Base-by-base conservation (phyloP, 2,888 invertebrate genomes). In the Trichogramma evanescens region DNA sequence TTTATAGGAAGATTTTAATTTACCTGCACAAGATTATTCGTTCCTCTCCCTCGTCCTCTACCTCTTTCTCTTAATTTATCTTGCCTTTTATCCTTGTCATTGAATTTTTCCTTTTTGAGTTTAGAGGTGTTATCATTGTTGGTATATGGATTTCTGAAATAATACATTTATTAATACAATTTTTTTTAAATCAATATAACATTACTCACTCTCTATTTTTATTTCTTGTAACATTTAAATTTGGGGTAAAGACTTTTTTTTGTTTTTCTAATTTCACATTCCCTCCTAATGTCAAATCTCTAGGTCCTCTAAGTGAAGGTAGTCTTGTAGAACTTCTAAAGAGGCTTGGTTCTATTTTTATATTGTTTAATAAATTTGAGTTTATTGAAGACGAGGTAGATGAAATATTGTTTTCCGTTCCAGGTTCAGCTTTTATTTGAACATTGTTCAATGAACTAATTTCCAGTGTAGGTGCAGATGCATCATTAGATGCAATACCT, bases 221-320 rank as follows among this genome's bases (percentile, higher is more conserved):
- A 52, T 69, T 72, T 55, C 78, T 71, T 53, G 75, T 76, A n/a
- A 71, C 76, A 69, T 77, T 78, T 41, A 78, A 57, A 65, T 78
- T 78, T 42, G 78, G 78, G 4, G 67, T 70, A 51, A 74, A 78
- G 4, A 74, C 56, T 65, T 73, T 76, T 57, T 74, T 78, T 1
- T 72, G 62, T 61, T 73, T 78, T 50, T 76, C 75, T 53, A 67
- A 65, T 59, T 74, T 74, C 9, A 72, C 59, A 56, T 68, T 73
- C 38, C 74, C 76, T 44, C 76, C 76, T n/a, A 78, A 66, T 4
- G 76, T 78, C 50, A 78, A 70, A 65, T 78, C 78, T 44, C 78
- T 70, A 10, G 77, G 75, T 13, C 70, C 62, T 50, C 74, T 68
- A 57, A 75, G 78, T 9, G 78, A 77, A 48, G 76, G 72, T 50